Evolutionary conservation across 1,140 invertebrate species (phyloP).

Genomic region (Papilio xuthus): DNA sequence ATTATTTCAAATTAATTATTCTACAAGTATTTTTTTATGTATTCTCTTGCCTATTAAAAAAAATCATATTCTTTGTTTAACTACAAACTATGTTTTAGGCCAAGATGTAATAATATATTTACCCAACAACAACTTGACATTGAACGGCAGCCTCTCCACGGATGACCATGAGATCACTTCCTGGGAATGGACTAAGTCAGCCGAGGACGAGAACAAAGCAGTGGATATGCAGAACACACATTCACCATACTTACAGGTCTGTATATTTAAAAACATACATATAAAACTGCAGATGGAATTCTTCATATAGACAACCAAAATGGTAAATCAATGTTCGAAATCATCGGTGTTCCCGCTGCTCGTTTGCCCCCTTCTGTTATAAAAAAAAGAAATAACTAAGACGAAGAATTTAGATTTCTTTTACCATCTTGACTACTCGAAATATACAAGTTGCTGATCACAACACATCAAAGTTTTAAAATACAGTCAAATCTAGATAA

Average conservation of each 20-base stretch:
- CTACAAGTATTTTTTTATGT: too few species aligned
- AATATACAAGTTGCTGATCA: too few species aligned
- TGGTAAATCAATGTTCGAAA: too few species aligned
- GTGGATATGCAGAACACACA: slow-evolving; percentile 97
- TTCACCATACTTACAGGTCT: slow-evolving; percentile 89
- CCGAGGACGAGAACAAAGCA: slow-evolving; percentile 92
- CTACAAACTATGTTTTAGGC: slow-evolving; percentile 76
- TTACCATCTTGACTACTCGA: too few species aligned
- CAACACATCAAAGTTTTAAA: too few species aligned
- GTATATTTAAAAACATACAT: neutral
- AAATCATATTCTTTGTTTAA: neutral
- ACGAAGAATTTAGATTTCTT: too few species aligned
- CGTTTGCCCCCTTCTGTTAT: too few species aligned
- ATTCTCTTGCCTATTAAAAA: too few species aligned
- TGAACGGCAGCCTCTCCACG: slow-evolving; percentile 94
- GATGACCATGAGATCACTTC: slow-evolving; percentile 96
- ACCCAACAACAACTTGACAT: slow-evolving; percentile 92
- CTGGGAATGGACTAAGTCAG: slow-evolving; percentile 97
- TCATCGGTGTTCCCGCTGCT: too few species aligned
- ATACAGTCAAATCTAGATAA: too few species aligned
- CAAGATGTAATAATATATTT: slow-evolving; percentile 95
- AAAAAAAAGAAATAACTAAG: too few species aligned
- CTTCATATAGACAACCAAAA: neutral
- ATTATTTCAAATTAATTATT: too few species aligned
- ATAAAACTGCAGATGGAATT: neutral